Evolutionary conservation across 1,140 invertebrate genomes (phyloP).

Genomic region (Brachionus sp.): DNA sequence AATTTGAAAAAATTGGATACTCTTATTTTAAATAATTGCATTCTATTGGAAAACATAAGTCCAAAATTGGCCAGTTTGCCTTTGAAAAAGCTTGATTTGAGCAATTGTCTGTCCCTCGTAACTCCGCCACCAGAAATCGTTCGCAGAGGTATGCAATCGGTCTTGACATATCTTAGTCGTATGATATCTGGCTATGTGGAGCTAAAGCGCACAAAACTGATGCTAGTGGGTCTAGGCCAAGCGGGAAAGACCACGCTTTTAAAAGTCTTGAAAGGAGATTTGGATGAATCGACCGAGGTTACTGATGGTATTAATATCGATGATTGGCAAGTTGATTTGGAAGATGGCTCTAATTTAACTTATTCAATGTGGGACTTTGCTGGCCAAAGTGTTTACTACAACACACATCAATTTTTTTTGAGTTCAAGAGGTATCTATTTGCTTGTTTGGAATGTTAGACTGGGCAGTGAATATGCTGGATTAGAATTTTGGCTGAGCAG

Average conservation of each 20-base stretch:
- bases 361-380: conserved; percentile 58
- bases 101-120: conserved; percentile 52
- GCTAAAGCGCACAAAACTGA: conserved; percentile 57
- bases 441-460: conserved; percentile 57
- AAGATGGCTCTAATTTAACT: conserved; percentile 46
- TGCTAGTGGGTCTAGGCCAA: conserved; percentile 58
- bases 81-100: conserved; percentile 50
- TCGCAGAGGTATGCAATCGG: conserved; percentile 50
- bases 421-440: conserved; percentile 56
- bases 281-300: conserved; percentile 48
- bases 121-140: conserved; percentile 57
- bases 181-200: conserved; percentile 51
- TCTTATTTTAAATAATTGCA: conserved; percentile 26
- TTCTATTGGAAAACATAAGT: conserved; percentile 47
- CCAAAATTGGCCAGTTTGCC: conserved; percentile 50
- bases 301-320: conserved; percentile 57
- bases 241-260: conserved; percentile 58
- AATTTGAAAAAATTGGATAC: conserved; percentile 20
- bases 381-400: conserved; percentile 59
- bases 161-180: conserved; percentile 53
- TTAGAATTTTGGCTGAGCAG: conserved; percentile 59
- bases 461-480: conserved; percentile 57
- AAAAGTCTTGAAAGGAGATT: not conserved
- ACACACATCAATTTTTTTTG: conserved; percentile 60
- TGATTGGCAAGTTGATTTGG: conserved; percentile 50